These are phyloP conservation scores for Tonatia bakeri DNA, from an alignment of 2,113 vertebrate genomes.

Conservation along the genomic window DNA sequence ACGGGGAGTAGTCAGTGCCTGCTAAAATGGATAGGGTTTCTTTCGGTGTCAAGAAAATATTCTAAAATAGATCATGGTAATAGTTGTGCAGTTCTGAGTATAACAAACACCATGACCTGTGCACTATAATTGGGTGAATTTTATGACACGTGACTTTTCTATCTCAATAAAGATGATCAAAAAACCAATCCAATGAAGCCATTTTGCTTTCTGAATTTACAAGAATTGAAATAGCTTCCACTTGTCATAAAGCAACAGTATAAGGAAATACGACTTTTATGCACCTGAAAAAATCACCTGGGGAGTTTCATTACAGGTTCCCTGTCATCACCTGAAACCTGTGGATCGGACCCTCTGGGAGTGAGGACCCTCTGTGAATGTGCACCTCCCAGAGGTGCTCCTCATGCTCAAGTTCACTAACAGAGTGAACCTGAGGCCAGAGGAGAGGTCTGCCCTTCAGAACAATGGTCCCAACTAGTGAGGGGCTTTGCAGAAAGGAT, in stretches of 20 bases:
- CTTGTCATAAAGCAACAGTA: not conserved
- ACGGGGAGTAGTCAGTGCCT: too few relatives aligned
- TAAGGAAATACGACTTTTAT: not conserved
- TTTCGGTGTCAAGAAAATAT: not conserved
- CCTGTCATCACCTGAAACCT: not conserved
- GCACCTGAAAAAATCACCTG: not conserved
- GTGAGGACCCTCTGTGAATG: not conserved
- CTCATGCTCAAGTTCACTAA: not conserved
- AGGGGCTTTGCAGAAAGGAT: not conserved
- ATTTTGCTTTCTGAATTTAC: constrained; percentile 21
- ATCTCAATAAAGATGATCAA: not conserved
- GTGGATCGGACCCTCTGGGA: not conserved
- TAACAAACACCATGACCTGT: not conserved
- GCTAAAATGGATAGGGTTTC: not conserved
- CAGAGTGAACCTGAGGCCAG: not conserved
- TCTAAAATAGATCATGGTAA: not conserved
- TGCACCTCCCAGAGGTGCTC: not conserved
- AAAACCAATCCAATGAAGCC: not conserved
- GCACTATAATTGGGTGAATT: not conserved
- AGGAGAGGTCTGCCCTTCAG: not conserved
- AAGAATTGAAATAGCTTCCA: not conserved
- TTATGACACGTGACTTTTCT: not conserved
- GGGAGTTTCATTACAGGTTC: not conserved
- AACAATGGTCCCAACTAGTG: not conserved
- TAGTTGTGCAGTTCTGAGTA: not conserved